Evolutionary conservation across 2,797 vertebrate species (phyloP).

Genomic region (Thamnophis elegans): DNA sequence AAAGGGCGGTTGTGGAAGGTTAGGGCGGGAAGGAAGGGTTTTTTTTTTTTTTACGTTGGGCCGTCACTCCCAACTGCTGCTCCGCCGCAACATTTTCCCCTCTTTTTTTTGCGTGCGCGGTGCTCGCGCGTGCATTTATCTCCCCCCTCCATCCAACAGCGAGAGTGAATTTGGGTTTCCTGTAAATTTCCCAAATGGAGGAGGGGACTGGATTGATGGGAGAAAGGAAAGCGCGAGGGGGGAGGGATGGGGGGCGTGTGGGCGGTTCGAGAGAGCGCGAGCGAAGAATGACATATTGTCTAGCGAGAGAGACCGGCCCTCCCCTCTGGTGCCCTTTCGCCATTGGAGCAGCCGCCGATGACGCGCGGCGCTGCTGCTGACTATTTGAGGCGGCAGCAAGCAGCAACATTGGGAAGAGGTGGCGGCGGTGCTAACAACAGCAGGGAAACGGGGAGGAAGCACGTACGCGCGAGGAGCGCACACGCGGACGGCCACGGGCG

Average conservation of each 20-base stretch:
- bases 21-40: background rate
- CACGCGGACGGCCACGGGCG: slow-evolving; percentile 10
- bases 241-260: no score
- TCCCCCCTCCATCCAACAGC: no score
- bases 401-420: no score
- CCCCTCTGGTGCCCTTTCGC: slow-evolving; percentile 19
- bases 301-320: background rate
- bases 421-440: background rate
- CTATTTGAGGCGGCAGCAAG: slow-evolving; percentile 47
- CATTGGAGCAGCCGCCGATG: slow-evolving; percentile 47
- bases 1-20: background rate
- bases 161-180: slow-evolving; percentile 8
- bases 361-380: slow-evolving; percentile 44
- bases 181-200: slow-evolving; percentile 19
- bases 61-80: background rate
- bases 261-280: background rate
- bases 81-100: no score
- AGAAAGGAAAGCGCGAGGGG: background rate
- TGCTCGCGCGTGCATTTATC: background rate
- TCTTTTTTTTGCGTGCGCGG: no score
- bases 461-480: background rate
- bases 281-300: slow-evolving; percentile 26
- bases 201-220: background rate
- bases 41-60: no score
- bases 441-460: background rate